Evolutionary conservation across 2,797 vertebrate species (phyloP).

Genomic region (Gallirallus australis): DNA sequence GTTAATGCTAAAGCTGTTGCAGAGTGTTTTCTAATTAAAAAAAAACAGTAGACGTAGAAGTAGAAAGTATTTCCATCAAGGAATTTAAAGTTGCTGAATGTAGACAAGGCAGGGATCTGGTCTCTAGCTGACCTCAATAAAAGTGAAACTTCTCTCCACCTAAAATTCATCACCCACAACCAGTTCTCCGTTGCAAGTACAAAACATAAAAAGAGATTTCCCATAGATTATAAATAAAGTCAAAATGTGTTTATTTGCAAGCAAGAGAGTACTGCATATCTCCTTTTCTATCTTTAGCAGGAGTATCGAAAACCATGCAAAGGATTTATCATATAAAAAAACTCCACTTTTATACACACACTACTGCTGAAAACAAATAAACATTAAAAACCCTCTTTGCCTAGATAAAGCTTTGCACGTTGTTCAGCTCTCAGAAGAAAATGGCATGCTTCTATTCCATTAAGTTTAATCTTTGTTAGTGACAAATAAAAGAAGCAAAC

Average conservation of each 20-base stretch:
- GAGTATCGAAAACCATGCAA: not conserved
- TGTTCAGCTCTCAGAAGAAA: conserved; percentile 5
- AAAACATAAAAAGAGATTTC: not conserved
- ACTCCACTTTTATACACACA: not conserved
- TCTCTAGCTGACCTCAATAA: conserved; percentile 21
- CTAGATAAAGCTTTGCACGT: not conserved
- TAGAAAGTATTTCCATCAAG: not conserved
- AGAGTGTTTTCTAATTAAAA: not conserved
- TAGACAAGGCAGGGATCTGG: not conserved
- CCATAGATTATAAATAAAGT: not conserved
- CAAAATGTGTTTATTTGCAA: conserved; percentile 19
- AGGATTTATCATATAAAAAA: conserved; percentile 11
- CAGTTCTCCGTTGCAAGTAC: not conserved
- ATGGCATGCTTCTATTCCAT: conserved; percentile 39
- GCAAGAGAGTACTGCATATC: not conserved
- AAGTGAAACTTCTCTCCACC: conserved; percentile 48
- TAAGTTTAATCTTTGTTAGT: conserved; percentile 47
- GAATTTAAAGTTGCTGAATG: conserved; percentile 4
- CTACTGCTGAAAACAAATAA: conserved; percentile 18
- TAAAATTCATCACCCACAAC: not conserved
- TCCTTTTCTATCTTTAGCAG: not conserved
- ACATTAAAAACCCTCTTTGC: not conserved
- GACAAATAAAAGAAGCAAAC: conserved; percentile 42
- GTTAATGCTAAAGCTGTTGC: not conserved
- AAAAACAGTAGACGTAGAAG: not conserved